Conservation (phyloP, 2,888 invertebrate genomes). For the Cheilosia impressa region DNA sequence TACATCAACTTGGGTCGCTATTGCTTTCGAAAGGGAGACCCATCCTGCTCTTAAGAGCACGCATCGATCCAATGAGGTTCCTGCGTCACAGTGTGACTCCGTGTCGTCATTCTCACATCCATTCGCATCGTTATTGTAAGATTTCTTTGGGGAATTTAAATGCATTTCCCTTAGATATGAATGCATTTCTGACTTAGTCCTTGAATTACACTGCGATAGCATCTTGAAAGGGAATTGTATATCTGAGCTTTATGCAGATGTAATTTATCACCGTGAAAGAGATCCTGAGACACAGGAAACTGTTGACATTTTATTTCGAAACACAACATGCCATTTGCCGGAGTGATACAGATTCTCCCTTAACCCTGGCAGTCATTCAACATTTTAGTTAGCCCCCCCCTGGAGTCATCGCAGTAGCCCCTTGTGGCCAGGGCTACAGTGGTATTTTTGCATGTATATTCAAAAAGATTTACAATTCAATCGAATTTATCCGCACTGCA, state of each 20-base stretch:
- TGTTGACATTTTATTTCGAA: conserved; percentile 5
- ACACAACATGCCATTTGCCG: neutral
- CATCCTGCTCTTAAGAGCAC: too few relatives aligned
- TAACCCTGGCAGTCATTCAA: neutral
- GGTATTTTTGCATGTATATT: neutral
- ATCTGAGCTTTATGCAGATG: conserved; percentile 13
- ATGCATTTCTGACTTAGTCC: neutral
- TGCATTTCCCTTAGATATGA: neutral
- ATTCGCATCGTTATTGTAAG: too few relatives aligned
- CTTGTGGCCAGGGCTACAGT: neutral
- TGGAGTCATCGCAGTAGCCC: neutral
- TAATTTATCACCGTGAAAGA: neutral
- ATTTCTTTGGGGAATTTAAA: too few relatives aligned
- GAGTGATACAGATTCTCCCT: neutral
- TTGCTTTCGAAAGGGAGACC: too few relatives aligned
- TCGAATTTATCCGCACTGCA: neutral
- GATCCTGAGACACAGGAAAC: neutral
- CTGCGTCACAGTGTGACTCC: too few relatives aligned
- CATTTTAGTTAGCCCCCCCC: neutral
- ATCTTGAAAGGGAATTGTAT: neutral
- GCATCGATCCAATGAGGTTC: too few relatives aligned
- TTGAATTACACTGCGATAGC: neutral
- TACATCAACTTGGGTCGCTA: too few relatives aligned
- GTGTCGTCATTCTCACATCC: too few relatives aligned
- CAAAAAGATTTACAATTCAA: conserved; percentile 1